Evolutionary conservation across 2,888 invertebrate genomes (phyloP), one percentile per base, ranked within the genome.

Genomic region (Cetonia aurata): DNA sequence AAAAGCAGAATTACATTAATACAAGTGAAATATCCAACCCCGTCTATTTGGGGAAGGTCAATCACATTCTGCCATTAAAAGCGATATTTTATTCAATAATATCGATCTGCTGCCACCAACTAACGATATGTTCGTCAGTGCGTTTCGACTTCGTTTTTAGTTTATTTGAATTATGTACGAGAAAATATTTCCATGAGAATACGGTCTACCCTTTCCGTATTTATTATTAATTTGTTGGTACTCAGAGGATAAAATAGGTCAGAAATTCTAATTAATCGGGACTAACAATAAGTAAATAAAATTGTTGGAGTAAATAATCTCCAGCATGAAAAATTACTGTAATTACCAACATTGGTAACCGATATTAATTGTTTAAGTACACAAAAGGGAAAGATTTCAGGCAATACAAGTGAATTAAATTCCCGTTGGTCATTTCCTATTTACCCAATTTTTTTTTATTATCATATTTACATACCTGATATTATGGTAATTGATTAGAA

Each of bases 31-130:
- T 37, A 50, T 65, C 62, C 62, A 65, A 65, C 62, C 62, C 50
- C n/a, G 50, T 65, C 62, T 65, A 50, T 65, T 65, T 65, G 37
- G 62, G 62, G 62, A 65, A 65, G 62, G 62, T 65, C 62, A 65
- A 65, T 65, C 50, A 65, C 62, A 65, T 65, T 65, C 37, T 37
- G 50, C 62, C 62, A 65, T 65, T 65, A 65, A 65, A 52, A 50
- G 37, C 37, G 19, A 65, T 65, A 65, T 50, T 65, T 65, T 65
- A 65, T 65, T 65, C 62, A 65, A 50, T 37, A 50, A 4, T 41
- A 65, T 65, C 50, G 62, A 50, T 46, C 12, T 15, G 9, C 37
- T 17, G 9, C 37, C 10, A 37, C 10, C 9, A 9, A 37, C 10
- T 37, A 33, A 33, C 31, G 33, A 33, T 13, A n/a, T 50, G 15